These are phyloP conservation scores for Choreutis nemorana DNA, from an alignment of 2,888 invertebrate species.

Conservation along the genomic window DNA sequence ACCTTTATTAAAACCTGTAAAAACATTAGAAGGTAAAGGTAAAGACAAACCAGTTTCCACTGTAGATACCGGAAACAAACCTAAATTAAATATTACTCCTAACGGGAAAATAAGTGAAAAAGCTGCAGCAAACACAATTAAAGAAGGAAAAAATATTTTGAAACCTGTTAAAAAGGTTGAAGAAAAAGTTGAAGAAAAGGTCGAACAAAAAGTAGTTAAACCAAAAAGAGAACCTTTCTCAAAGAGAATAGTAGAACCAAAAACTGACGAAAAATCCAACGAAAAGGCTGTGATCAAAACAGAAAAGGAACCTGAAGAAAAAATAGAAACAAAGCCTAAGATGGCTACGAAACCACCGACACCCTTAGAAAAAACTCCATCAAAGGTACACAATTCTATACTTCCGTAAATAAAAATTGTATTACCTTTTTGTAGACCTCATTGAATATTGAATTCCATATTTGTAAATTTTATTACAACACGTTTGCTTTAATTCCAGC, in stretches of 20 bases:
- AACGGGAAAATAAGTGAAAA: no score
- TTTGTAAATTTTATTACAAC: slow-evolving; percentile 2
- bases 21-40: slow-evolving; percentile 49
- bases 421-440: no score
- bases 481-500: slow-evolving; percentile 21
- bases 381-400: no score
- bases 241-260: slow-evolving; percentile 16
- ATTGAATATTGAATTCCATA: slow-evolving; percentile 1
- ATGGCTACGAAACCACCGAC: slow-evolving; percentile 58
- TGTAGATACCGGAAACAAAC: slow-evolving; percentile 1
- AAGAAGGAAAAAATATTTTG: no score
- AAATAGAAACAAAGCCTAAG: slow-evolving; percentile 34
- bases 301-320: slow-evolving; percentile 21
- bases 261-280: slow-evolving; percentile 21
- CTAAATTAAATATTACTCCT: background rate
- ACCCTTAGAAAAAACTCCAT: slow-evolving; percentile 40
- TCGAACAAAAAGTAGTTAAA: slow-evolving; percentile 13
- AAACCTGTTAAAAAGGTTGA: slow-evolving; percentile 52
- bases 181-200: slow-evolving; percentile 29
- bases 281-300: slow-evolving; percentile 19
- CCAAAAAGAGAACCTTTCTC: no score
- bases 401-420: no score
- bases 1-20: slow-evolving; percentile 39
- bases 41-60: slow-evolving; percentile 24
- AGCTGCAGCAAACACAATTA: slow-evolving; percentile 5